Base-by-base conservation (phyloP, 2,888 invertebrate genomes). In the Aethes cnicana region DNA sequence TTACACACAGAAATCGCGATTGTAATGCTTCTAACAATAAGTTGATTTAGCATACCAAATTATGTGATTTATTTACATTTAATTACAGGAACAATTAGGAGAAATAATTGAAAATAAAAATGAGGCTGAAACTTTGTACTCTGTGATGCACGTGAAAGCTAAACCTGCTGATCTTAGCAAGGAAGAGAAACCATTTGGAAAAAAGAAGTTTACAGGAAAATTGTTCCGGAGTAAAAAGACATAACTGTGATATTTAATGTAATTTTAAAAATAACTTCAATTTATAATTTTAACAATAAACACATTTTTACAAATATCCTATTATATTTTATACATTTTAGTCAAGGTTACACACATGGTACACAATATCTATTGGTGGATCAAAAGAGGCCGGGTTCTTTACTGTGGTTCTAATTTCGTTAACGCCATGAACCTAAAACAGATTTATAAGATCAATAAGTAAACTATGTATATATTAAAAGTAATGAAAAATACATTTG, bases 91-190 rank as follows among this genome's bases (percentile, higher is more conserved):
- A 47, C 92, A 96, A 73, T 74, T 98, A 55, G 79, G 86, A 30
- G 90, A 92, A 56, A 85, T 97, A 35, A 74, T 98, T 49, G 95
- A 93, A 60, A 97, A 95, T 70, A 90, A 92, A 64, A 87, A 77
- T 53, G 94, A 95, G 74, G 94, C 94, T 1, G 92, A 92, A 61
- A 84, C 92, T 47, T 80, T 96, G 9, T 92, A 93, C 77, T 92
- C 93, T 43, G 93, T 94, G 58, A 72, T 96, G 30, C 96, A 96
- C 68, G 90, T 92, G 14, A 91, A 91, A 64, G 91, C 92, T 50
- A 85, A 90, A 63, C 90, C 92, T 1, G 72, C 90, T n/a, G 92
- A 92, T 50, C 57, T 63, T 1, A 63, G 59, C 37, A 86, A 81
- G 57, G 73, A 77, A 3, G 81, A 84, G 1, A 88, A 81, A 66